phyloP scores from a whole-genome alignment of 2,797 vertebrate genomes.

The Tenualosa thibaudeaui region DNA sequence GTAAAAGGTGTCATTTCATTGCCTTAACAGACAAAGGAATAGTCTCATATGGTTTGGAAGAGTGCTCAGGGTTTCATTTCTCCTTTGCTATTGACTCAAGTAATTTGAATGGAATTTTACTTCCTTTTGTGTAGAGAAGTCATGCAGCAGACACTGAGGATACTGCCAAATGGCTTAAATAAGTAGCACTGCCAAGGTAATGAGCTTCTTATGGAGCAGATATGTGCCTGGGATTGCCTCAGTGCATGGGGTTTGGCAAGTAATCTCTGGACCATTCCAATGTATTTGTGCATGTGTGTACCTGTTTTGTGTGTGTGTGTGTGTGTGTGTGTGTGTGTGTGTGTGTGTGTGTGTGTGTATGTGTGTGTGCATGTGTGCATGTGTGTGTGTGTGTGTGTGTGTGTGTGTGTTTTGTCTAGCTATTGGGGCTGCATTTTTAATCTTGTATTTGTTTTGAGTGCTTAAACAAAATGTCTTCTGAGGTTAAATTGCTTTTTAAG shows the following conservation, averaged over 20 bases:
- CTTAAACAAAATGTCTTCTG: not conserved
- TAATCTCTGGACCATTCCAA: not conserved
- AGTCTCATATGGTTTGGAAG: not conserved
- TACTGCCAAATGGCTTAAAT: constrained; percentile 31
- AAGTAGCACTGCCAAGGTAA: constrained; percentile 46
- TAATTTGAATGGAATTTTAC: constrained; percentile 55
- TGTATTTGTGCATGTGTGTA: constrained; percentile 5
- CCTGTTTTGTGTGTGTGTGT: not conserved
- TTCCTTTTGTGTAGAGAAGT: constrained; percentile 23
- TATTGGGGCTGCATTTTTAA: constrained; percentile 21
- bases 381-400: constrained; percentile 29
- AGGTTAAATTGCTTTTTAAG: constrained; percentile 30
- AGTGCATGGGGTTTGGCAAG: constrained; percentile 31
- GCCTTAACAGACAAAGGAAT: not conserved
- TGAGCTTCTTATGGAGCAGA: constrained; percentile 54
- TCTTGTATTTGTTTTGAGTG: not conserved
- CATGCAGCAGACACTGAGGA: constrained; percentile 36
- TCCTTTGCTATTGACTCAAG: constrained; percentile 50
- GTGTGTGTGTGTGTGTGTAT: constrained; percentile 24
- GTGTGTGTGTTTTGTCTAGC: not conserved
- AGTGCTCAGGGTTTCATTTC: constrained; percentile 40
- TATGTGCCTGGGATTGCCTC: constrained; percentile 41
- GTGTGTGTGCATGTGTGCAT: constrained; percentile 12
- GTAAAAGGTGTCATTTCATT: not conserved
- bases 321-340: constrained; percentile 10